Conservation (phyloP, 2,888 invertebrate species). For the Drosophila conformis region DNA sequence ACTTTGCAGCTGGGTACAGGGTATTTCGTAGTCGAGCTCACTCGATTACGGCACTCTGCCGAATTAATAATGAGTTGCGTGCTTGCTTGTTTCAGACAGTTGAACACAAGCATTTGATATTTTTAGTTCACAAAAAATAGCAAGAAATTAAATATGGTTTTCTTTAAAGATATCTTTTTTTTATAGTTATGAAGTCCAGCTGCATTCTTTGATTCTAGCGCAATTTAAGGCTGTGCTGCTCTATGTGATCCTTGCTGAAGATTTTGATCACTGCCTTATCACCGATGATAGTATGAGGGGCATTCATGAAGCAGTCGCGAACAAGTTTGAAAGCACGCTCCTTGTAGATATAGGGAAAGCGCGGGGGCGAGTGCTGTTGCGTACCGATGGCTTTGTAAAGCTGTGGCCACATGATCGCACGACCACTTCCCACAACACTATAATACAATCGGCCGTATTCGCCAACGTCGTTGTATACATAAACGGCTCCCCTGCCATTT, state of each 20-base stretch:
- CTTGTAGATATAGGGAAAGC: not conserved
- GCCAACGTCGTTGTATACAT: not conserved
- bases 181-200: not conserved
- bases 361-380: not conserved
- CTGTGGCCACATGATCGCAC: not conserved
- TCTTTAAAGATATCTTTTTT: not conserved
- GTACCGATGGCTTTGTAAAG: not conserved
- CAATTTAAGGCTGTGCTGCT: not conserved
- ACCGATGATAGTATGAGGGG: not conserved
- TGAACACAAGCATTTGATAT: not conserved
- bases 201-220: not conserved
- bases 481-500: not conserved
- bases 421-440: not conserved
- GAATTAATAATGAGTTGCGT: slow-evolving; percentile 54
- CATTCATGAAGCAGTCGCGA: not conserved
- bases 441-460: not conserved
- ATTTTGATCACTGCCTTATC: not conserved
- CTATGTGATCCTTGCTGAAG: not conserved
- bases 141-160: not conserved
- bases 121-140: not conserved
- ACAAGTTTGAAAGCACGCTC: not conserved
- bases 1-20: too few species aligned
- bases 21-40: too few species aligned
- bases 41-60: not conserved
- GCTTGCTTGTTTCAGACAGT: slow-evolving; percentile 2